A percentile compares a stretch with the other conserved stretches of the same genome.
Evolutionary conservation across 2,113 vertebrate genomes (phyloP).

Genomic region (Clarias gariepinus): DNA sequence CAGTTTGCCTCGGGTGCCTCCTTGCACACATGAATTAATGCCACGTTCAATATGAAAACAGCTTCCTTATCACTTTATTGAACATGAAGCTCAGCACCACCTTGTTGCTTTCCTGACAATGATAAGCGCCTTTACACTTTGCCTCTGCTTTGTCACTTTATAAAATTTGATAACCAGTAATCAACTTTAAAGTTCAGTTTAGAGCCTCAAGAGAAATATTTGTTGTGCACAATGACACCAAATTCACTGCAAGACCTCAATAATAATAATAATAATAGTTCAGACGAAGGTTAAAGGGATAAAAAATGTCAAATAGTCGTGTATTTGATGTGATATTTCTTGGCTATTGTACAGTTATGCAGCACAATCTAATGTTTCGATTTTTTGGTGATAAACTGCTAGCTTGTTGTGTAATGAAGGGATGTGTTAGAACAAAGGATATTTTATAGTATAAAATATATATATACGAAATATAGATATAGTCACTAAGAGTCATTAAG

Average conservation of each 20-base stretch:
- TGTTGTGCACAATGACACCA: background rate
- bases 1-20: background rate
- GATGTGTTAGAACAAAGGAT: background rate
- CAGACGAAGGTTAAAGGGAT: background rate
- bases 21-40: background rate
- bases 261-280: constrained; percentile 13
- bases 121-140: constrained; percentile 10
- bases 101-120: background rate
- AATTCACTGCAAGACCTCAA: background rate
- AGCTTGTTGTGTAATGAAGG: background rate
- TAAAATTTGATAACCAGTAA: constrained; percentile 30
- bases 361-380: background rate
- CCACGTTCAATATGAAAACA: background rate
- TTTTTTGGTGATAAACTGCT: background rate
- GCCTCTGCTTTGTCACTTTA: constrained; percentile 4
- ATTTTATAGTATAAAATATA: background rate
- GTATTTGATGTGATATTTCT: background rate
- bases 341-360: background rate
- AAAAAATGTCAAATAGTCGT: no score
- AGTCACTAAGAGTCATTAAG: no score
- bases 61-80: constrained; percentile 25
- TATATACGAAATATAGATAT: no score
- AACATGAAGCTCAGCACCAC: background rate
- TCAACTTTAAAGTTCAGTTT: background rate
- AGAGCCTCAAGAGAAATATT: constrained; percentile 20